These are phyloP conservation scores for Tenthredo scrophulariae DNA, from an alignment of 2,888 invertebrate species.

Conservation along the genomic window DNA sequence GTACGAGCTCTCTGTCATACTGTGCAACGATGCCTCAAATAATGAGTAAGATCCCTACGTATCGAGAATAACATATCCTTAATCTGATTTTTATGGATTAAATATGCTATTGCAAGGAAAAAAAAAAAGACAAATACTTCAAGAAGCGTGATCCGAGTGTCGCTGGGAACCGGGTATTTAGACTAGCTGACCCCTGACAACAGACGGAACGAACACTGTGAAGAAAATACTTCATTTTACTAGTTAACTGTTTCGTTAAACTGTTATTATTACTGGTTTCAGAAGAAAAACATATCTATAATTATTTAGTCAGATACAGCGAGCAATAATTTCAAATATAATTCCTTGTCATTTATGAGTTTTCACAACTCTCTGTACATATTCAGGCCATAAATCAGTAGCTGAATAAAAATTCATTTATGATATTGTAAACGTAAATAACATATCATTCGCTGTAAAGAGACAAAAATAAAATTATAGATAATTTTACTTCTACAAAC, in stretches of 20 bases:
- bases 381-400: neutral
- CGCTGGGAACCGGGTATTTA: slow-evolving; percentile 49
- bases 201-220: slow-evolving; percentile 36
- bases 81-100: slow-evolving; percentile 5
- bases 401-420: slow-evolving; percentile 17
- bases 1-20: slow-evolving; percentile 49
- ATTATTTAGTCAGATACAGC: neutral
- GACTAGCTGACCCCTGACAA: slow-evolving; percentile 53
- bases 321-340: slow-evolving; percentile 6
- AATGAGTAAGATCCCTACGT: slow-evolving; percentile 25
- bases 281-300: slow-evolving; percentile 23
- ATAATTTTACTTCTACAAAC: slow-evolving; percentile 24
- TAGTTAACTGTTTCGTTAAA: slow-evolving; percentile 20
- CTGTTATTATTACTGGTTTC: slow-evolving; percentile 36
- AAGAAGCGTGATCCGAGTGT: slow-evolving; percentile 45
- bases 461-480: neutral
- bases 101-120: slow-evolving; percentile 15
- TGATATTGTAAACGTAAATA: slow-evolving; percentile 16
- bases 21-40: slow-evolving; percentile 30
- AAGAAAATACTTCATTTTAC: slow-evolving; percentile 44
- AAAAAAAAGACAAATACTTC: slow-evolving; percentile 31
- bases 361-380: slow-evolving; percentile 21
- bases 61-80: slow-evolving; percentile 29
- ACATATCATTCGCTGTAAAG: neutral
- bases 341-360: neutral